Evolutionary conservation across 2,888 invertebrate genomes (phyloP).

Genomic region (Cheilosia variabilis): DNA sequence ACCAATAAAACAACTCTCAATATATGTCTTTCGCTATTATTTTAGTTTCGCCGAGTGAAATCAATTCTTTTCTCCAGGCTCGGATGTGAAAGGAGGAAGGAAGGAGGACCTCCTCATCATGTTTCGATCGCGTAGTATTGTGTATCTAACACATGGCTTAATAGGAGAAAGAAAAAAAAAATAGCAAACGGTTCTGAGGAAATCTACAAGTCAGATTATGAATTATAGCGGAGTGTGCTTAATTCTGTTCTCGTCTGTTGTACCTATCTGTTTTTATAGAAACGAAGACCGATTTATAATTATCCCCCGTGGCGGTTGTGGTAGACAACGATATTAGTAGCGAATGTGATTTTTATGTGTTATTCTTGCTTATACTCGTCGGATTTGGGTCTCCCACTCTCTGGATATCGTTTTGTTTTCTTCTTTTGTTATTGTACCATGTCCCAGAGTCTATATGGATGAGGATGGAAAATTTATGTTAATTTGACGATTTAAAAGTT

Average conservation of each 20-base stretch:
- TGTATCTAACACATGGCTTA: constrained; percentile 14
- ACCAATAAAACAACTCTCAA: neutral
- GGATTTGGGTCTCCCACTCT: constrained; percentile 28
- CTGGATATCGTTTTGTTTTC: neutral
- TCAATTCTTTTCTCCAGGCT: no score
- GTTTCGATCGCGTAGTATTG: no score
- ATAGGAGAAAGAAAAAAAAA: neutral
- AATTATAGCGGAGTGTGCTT: constrained; percentile 47
- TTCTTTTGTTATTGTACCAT: constrained; percentile 36
- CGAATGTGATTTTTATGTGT: constrained; percentile 30
- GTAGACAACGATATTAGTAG: constrained; percentile 26
- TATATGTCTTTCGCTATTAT: no score
- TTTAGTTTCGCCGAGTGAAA: no score
- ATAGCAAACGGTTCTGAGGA: constrained; percentile 19
- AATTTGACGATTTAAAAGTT: constrained; percentile 39
- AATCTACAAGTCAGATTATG: constrained; percentile 55
- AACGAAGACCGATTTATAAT: constrained; percentile 45
- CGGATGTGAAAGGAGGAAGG: no score
- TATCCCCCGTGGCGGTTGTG: constrained; percentile 45
- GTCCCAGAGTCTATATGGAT: constrained; percentile 15
- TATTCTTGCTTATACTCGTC: constrained; percentile 6
- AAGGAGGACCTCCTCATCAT: no score
- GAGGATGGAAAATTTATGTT: constrained; percentile 35
- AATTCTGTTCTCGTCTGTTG: neutral
- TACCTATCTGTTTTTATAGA: constrained; percentile 3